phyloP scores from a whole-genome alignment of 2,113 vertebrate species.

The Nothocercus nigrocapillus region DNA sequence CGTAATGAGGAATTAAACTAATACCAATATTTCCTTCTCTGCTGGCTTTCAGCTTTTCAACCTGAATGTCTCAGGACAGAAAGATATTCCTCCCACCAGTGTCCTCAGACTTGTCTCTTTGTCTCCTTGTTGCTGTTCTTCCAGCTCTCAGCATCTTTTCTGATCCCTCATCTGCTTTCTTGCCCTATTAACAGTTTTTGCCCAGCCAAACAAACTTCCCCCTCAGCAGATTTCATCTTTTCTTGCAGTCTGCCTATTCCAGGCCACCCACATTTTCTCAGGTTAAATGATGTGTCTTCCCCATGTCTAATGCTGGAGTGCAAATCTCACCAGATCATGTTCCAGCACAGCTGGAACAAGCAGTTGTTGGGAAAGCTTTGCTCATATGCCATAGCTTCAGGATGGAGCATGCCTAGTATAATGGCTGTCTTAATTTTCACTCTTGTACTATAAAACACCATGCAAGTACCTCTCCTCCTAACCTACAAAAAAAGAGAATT shows the following conservation, averaged over 20 bases:
- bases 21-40: not conserved
- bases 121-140: not conserved
- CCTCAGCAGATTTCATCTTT: not conserved
- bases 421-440: not conserved
- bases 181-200: not conserved
- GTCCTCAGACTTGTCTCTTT: not conserved
- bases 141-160: not conserved
- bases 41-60: not conserved
- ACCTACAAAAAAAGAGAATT: not conserved
- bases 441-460: not conserved
- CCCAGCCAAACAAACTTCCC: not conserved
- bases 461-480: not conserved
- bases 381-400: not conserved
- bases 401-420: not conserved
- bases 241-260: not conserved
- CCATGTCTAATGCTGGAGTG: not conserved
- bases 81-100: fast-evolving
- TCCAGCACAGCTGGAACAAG: not conserved
- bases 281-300: not conserved
- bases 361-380: not conserved
- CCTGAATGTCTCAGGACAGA: not conserved
- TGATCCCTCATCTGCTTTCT: not conserved
- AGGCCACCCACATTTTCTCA: not conserved
- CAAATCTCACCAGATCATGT: not conserved
- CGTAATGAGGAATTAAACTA: not conserved